Evolutionary conservation across 2,888 invertebrate species (phyloP), one percentile per base, ranked within the genome.

Genomic region (Petrophora chlorosata): DNA sequence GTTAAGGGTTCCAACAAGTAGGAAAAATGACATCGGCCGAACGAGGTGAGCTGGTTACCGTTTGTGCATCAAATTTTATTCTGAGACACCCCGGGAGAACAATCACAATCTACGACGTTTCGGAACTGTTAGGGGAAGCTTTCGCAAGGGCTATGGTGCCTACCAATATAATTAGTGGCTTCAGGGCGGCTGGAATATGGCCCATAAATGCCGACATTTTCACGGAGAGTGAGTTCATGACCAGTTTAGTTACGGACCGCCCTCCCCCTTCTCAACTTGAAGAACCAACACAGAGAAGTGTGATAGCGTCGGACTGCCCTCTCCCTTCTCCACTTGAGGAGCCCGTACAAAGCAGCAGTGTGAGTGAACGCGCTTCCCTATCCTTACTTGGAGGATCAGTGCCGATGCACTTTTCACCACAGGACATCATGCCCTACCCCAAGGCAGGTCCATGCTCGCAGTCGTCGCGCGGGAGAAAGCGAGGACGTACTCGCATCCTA

Each of bases 41-140:
- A 22, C 22, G 22, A 22, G 22, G 22, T 22, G 8, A 5, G 22
- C 22, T 22, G 22, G 22, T 22, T 5, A 22, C 22, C 7, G 22
- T 22, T n/a, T n/a, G n/a, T 17, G 33, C 28, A 10, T 28, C 32
- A 19, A 35, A 42, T 36, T 19, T 22, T 29, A 49, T 42, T 39
- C n/a, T 15, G 15, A 35, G 13, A 17, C 38, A 33, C 26, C 33
- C 38, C 25, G 45, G 38, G 14, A 25, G 26, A 33, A 16, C 33
- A 32, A 45, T 45, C 25, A 45, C 45, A 45, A 38, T 38, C 5
- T 45, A 38, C 5, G 45, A 45, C 23, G 26, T 45, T 29, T 29
- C 36, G 25, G 45, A 33, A 38, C 26, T 39, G 19, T 39, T 44
- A 34, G 13, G 39, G 29, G 29, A 60, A 67, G 47, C 44, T 36